Evolutionary conservation across 2,113 vertebrate species (phyloP).

Genomic region (Atlantisia rogersi): DNA sequence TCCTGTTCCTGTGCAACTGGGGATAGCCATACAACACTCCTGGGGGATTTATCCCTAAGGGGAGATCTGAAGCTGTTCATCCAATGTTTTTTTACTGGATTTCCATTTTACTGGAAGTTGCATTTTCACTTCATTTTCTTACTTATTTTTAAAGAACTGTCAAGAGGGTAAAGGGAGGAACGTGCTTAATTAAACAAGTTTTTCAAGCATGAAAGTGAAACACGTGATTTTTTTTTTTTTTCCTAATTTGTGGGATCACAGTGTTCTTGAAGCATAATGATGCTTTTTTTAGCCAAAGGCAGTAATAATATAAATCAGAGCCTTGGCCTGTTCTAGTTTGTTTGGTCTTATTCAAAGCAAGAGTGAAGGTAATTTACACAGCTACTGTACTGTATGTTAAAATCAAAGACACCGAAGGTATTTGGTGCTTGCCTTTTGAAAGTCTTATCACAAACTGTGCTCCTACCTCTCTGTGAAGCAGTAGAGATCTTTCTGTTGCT

Average conservation of each 20-base stretch:
- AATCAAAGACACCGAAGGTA: neutral
- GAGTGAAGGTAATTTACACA: constrained; percentile 35
- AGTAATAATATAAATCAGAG: constrained; percentile 57
- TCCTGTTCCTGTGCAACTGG: neutral
- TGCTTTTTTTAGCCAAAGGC: constrained; percentile 51
- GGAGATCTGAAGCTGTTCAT: neutral
- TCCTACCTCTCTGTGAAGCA: neutral
- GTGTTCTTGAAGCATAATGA: constrained; percentile 49
- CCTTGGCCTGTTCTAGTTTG: constrained; percentile 48
- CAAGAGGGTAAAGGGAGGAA: neutral
- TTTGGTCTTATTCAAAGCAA: constrained; percentile 56
- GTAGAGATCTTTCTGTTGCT: constrained; percentile 14
- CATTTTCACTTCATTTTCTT: neutral
- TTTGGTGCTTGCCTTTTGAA: constrained; percentile 29
- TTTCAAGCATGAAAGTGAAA: constrained; percentile 34
- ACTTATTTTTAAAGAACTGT: neutral
- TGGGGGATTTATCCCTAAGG: neutral
- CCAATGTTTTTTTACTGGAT: neutral
- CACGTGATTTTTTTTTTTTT: neutral
- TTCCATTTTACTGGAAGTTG: neutral
- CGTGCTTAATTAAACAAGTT: constrained; percentile 33
- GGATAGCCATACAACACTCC: neutral
- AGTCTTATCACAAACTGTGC: neutral
- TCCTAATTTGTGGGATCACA: neutral
- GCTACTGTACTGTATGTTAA: constrained; percentile 17